These are phyloP conservation scores for Pholis gunnellus DNA, from an alignment of 2,113 vertebrate genomes.

Conservation along the genomic window DNA sequence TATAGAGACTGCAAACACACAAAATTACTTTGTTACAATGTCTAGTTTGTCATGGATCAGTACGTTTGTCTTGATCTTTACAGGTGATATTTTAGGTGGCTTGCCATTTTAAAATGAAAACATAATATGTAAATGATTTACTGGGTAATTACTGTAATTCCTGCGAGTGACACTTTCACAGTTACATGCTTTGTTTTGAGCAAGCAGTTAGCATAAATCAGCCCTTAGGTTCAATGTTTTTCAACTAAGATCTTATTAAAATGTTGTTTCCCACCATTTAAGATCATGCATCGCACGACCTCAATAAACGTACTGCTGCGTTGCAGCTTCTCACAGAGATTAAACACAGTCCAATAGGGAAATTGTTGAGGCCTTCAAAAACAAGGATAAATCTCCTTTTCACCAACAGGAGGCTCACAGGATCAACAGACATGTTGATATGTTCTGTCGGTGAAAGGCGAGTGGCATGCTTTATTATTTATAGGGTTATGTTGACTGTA, in stretches of 20 bases:
- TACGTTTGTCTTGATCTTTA: not conserved
- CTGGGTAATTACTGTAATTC: slow-evolving; percentile 2
- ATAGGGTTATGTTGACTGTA: slow-evolving; percentile 4
- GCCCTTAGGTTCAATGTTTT: not conserved
- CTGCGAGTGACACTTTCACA: not conserved
- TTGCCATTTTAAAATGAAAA: not conserved
- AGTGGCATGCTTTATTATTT: not conserved
- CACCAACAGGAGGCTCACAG: not conserved
- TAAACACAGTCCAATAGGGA: not conserved
- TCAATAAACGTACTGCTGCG: not conserved
- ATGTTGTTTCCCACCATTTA: slow-evolving; percentile 5
- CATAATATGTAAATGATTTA: not conserved
- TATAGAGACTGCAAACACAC: no score
- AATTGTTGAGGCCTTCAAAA: not conserved
- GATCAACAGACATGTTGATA: not conserved
- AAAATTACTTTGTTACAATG: not conserved
- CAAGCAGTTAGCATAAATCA: slow-evolving; percentile 4
- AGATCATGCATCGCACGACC: not conserved
- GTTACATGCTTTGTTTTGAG: slow-evolving; percentile 7
- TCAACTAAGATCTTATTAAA: slow-evolving; percentile 8
- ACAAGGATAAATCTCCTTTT: slow-evolving; percentile 10
- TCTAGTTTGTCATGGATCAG: not conserved
- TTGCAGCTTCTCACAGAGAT: slow-evolving; percentile 17
- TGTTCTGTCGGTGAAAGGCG: not conserved
- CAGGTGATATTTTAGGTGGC: not conserved